These are phyloP conservation scores for Drosophila truncata DNA, from an alignment of 1,140 invertebrate species.

Conservation along the genomic window DNA sequence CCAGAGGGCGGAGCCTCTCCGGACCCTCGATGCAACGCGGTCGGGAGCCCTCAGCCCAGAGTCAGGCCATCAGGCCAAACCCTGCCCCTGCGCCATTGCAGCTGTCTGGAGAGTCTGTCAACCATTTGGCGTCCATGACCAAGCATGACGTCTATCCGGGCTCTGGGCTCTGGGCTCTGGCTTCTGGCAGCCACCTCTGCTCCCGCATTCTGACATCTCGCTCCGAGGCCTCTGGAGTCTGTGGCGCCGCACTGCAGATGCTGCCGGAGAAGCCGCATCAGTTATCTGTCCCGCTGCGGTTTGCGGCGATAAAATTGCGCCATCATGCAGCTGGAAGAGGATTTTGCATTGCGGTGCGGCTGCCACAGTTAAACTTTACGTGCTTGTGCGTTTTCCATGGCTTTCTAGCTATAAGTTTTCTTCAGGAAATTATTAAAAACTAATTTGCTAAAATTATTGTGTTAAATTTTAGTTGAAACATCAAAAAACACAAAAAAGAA, in stretches of 20 bases:
- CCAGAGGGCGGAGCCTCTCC: conserved; percentile 62
- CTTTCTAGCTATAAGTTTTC: neutral
- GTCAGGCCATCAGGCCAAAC: conserved; percentile 37
- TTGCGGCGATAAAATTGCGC: conserved; percentile 33
- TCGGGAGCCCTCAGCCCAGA: conserved; percentile 17
- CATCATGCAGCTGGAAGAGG: conserved; percentile 43
- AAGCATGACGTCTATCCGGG: conserved; percentile 69
- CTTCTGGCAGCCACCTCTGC: conserved; percentile 42
- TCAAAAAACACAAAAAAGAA: neutral
- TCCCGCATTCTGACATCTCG: conserved; percentile 65
- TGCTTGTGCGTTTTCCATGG: conserved; percentile 2
- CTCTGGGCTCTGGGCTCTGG: conserved; percentile 12
- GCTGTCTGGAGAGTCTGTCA: conserved; percentile 72
- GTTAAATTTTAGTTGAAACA: neutral
- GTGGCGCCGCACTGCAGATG: conserved; percentile 64
- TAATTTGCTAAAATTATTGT: neutral
- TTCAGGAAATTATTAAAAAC: neutral
- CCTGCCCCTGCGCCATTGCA: conserved; percentile 65
- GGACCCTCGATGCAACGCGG: conserved; percentile 18
- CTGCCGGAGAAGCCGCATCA: conserved; percentile 36
- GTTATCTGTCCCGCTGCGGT: conserved; percentile 54
- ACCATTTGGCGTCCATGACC: conserved; percentile 81
- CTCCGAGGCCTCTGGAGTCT: conserved; percentile 40
- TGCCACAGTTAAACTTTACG: conserved; percentile 13
- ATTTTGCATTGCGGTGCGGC: conserved; percentile 45